Evolutionary conservation across 2,797 vertebrate genomes (phyloP).

Genomic region (Manis pentadactyla): DNA sequence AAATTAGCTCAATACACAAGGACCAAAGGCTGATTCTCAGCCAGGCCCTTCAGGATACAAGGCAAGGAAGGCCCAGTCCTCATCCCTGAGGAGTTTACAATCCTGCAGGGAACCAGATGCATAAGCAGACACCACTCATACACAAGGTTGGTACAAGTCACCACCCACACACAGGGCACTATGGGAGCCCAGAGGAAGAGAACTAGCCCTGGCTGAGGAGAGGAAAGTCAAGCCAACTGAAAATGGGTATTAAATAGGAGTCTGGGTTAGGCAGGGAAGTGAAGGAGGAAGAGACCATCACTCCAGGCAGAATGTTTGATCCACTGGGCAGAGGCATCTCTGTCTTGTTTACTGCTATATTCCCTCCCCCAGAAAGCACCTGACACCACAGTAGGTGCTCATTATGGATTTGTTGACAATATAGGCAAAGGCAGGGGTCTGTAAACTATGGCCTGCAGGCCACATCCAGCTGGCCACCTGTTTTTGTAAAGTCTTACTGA

Average conservation of each 20-base stretch:
- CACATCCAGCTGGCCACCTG: background rate
- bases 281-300: accelerated
- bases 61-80: background rate
- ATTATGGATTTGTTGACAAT: background rate
- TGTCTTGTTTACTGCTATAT: background rate
- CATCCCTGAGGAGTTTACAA: background rate
- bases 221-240: background rate
- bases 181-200: no score
- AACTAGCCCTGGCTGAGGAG: background rate
- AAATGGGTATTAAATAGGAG: background rate
- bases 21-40: background rate
- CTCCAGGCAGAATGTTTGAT: background rate
- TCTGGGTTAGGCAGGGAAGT: background rate
- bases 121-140: background rate
- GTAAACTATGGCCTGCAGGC: background rate
- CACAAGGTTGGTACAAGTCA: background rate
- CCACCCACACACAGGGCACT: background rate
- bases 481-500: background rate
- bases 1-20: background rate
- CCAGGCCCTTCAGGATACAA: background rate
- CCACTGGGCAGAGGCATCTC: background rate
- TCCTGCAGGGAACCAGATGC: background rate
- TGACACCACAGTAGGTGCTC: background rate
- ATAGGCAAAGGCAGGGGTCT: background rate
- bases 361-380: background rate